Percentiles rank a stretch among this genome's conserved stretches.
phyloP scores from a whole-genome alignment of 2,888 invertebrate genomes.

The Ceratothoa steindachneri region DNA sequence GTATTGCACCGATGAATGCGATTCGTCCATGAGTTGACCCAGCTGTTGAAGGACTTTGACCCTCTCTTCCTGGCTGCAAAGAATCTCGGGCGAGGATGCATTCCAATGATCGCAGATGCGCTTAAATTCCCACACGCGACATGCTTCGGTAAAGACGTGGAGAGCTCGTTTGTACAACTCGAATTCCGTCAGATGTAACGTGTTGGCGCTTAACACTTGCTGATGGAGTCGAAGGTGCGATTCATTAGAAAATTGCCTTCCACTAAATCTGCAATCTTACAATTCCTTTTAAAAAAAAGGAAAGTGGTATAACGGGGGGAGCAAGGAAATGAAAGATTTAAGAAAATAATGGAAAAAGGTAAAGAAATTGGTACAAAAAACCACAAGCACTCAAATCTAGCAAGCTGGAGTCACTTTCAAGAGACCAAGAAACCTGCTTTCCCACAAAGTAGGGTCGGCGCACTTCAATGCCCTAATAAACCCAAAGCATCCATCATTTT shows the following conservation, averaged over 20 bases:
- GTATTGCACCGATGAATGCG: constrained; percentile 77
- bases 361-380: too few species aligned
- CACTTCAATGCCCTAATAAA: too few species aligned
- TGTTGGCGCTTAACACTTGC: constrained; percentile 64
- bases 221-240: constrained; percentile 49
- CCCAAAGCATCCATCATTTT: too few species aligned
- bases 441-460: too few species aligned
- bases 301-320: too few species aligned
- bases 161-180: constrained; percentile 78
- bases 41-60: constrained; percentile 58
- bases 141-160: constrained; percentile 85
- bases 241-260: background rate
- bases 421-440: too few species aligned
- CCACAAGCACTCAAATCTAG: too few species aligned
- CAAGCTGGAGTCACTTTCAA: too few species aligned
- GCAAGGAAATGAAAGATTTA: too few species aligned
- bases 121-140: constrained; percentile 74
- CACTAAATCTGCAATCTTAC: background rate
- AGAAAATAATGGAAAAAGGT: too few species aligned
- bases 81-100: background rate
- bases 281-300: background rate
- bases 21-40: constrained; percentile 79
- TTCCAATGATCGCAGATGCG: constrained; percentile 58
- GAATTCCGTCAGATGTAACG: constrained; percentile 63
- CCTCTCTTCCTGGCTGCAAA: constrained; percentile 16